phyloP scores from a whole-genome alignment of 2,888 invertebrate genomes.

The Agrotis clavis region DNA sequence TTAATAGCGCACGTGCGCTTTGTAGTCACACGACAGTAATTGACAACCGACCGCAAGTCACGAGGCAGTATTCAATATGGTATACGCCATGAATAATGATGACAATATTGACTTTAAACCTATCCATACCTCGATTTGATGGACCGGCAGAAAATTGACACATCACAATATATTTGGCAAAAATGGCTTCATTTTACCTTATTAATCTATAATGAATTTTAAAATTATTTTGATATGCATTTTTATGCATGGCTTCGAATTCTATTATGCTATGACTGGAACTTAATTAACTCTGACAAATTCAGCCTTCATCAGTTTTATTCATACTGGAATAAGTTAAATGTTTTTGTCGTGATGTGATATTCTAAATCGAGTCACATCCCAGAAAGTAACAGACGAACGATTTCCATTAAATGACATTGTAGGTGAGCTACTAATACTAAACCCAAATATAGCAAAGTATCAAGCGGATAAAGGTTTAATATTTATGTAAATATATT shows the following conservation, averaged over 20 bases:
- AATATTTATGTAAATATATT: constrained; percentile 77
- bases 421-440: constrained; percentile 60
- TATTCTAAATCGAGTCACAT: constrained; percentile 66
- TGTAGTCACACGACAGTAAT: constrained; percentile 84
- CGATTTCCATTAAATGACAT: constrained; percentile 59
- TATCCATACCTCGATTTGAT: constrained; percentile 40
- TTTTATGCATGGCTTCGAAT: neutral
- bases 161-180: constrained; percentile 22
- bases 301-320: neutral
- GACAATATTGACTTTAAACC: constrained; percentile 69
- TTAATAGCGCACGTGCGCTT: constrained; percentile 83
- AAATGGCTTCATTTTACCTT: constrained; percentile 22
- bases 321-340: neutral
- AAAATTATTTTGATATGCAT: constrained; percentile 7
- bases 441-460: constrained; percentile 70
- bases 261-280: neutral
- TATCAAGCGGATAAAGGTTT: constrained; percentile 71
- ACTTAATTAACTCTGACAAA: neutral
- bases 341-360: constrained; percentile 52
- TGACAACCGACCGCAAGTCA: constrained; percentile 87
- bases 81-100: constrained; percentile 84
- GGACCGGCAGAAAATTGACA: constrained; percentile 29
- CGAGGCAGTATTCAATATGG: constrained; percentile 79
- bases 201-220: constrained; percentile 6
- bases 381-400: constrained; percentile 70